A percentile compares a stretch with the other conserved stretches of the same genome.
phyloP scores from a whole-genome alignment of 1,140 invertebrate species.

The Vollenhovia emeryi region DNA sequence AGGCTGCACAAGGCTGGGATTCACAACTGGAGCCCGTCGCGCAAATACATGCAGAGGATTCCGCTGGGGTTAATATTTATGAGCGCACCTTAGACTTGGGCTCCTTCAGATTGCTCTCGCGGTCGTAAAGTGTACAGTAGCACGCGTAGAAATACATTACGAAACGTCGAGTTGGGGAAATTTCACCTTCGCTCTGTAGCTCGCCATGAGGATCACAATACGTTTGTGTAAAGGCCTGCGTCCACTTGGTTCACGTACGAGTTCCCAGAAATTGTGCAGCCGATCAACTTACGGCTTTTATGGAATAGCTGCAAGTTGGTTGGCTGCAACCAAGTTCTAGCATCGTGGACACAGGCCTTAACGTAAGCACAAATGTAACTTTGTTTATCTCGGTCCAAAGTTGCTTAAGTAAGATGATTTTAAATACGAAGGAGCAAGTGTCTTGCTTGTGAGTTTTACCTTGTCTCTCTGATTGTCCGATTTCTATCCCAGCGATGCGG shows the following conservation, averaged over 20 bases:
- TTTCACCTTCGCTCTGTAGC: neutral
- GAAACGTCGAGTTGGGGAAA: neutral
- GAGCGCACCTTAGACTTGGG: neutral
- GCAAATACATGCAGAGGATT: constrained; percentile 84
- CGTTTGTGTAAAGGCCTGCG: neutral
- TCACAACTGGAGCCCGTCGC: constrained; percentile 84
- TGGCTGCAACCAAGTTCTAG: too few relatives aligned
- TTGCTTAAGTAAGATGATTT: neutral
- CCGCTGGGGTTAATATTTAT: constrained; percentile 78
- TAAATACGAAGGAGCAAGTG: neutral
- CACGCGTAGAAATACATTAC: neutral
- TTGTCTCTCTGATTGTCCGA: neutral
- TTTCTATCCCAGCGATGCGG: constrained; percentile 72
- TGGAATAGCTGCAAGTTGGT: too few relatives aligned
- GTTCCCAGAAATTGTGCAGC: too few relatives aligned
- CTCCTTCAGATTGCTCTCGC: neutral
- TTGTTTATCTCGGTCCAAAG: neutral
- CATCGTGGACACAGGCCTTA: too few relatives aligned
- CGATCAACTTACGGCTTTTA: too few relatives aligned
- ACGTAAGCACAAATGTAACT: neutral
- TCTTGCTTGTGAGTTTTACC: neutral
- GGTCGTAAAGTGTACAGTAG: neutral
- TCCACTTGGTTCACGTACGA: too few relatives aligned
- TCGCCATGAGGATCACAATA: neutral
- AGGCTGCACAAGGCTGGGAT: constrained; percentile 84